Evolutionary conservation across 53 echinoderm and acorn worm species (phyloP).

Genomic region (Mesocentrotus franciscanus): DNA sequence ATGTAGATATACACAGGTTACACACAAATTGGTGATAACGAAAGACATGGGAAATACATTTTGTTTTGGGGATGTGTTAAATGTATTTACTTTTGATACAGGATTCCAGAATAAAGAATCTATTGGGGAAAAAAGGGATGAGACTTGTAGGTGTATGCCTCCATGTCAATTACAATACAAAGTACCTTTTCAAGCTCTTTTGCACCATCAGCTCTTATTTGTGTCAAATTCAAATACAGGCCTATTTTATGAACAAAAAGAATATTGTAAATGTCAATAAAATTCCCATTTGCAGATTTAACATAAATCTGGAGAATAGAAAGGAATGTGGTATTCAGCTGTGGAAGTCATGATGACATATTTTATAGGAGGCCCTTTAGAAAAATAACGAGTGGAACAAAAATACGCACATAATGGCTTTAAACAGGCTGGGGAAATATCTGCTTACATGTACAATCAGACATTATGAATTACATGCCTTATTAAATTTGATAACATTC

Average conservation of each 20-base stretch:
- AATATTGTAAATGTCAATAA: too few species aligned
- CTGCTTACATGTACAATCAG: neutral
- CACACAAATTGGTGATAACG: neutral
- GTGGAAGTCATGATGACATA: neutral
- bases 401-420: neutral
- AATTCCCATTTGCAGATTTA: too few species aligned
- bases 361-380: neutral
- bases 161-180: too few species aligned
- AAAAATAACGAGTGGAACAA: neutral
- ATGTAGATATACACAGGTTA: neutral
- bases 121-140: too few species aligned
- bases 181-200: too few species aligned
- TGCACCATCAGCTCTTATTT: too few species aligned
- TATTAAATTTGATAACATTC: constrained; percentile 3
- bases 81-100: too few species aligned
- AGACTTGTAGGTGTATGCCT: too few species aligned
- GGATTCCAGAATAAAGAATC: too few species aligned
- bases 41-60: neutral
- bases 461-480: neutral
- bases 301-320: too few species aligned
- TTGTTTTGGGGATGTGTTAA: neutral
- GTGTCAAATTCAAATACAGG: too few species aligned
- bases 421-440: neutral
- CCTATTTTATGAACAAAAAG: too few species aligned
- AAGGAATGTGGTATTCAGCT: neutral